A percentile compares a stretch with the other conserved stretches of the same genome.
phyloP scores from a whole-genome alignment of 2,888 invertebrate genomes.

The Punctoribates punctum region DNA sequence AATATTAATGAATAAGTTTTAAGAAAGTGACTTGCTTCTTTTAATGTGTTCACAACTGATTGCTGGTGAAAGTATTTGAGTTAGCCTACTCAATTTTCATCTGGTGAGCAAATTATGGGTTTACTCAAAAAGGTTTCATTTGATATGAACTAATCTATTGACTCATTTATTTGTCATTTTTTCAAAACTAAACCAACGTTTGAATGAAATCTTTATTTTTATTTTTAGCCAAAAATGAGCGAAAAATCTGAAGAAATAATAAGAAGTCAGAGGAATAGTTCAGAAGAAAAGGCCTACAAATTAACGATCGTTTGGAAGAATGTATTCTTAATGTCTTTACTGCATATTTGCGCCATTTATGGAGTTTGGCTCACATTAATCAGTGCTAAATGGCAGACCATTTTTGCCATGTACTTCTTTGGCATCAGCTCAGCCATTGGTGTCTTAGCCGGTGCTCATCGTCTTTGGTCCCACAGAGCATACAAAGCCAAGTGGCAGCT shows the following conservation, averaged over 20 bases:
- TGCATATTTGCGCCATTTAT: constrained; percentile 45
- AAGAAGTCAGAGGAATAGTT: neutral
- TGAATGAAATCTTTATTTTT: no score
- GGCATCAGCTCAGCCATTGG: constrained; percentile 58
- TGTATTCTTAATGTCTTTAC: constrained; percentile 45
- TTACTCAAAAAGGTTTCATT: no score
- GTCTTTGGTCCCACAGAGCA: constrained; percentile 86
- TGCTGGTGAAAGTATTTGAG: no score
- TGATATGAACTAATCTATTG: no score
- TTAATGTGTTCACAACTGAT: no score
- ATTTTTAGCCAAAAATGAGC: neutral
- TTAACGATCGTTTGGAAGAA: constrained; percentile 47
- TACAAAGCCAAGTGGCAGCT: constrained; percentile 87
- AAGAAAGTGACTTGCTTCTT: no score
- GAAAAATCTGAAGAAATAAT: neutral
- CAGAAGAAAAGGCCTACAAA: neutral
- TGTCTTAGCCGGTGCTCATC: constrained; percentile 77
- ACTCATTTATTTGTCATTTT: no score
- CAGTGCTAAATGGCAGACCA: constrained; percentile 46
- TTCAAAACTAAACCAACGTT: no score
- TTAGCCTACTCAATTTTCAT: no score
- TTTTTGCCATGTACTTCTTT: constrained; percentile 43
- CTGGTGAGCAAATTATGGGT: no score
- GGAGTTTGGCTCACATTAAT: constrained; percentile 45
- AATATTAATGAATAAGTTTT: no score